These are phyloP conservation scores for Paratrypauchen microcephalus DNA, from an alignment of 2,797 vertebrate genomes.

Conservation along the genomic window DNA sequence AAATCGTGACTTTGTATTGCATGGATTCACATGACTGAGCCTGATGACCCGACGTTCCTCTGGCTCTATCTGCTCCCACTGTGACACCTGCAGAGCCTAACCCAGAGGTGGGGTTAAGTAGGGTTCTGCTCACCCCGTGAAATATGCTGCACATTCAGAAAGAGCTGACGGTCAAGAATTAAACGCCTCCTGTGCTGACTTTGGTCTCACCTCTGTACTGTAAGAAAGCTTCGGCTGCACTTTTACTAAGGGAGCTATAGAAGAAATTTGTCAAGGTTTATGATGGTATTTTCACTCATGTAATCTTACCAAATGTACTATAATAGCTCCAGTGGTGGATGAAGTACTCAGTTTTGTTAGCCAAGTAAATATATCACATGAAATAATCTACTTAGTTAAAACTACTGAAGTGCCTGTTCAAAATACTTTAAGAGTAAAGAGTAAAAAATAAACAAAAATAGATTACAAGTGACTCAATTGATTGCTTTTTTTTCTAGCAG, in stretches of 20 bases:
- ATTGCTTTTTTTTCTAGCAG: too few relatives aligned
- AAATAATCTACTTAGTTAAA: too few relatives aligned
- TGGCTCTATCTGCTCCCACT: not conserved
- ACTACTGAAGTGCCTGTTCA: too few relatives aligned
- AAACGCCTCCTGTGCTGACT: constrained; percentile 11
- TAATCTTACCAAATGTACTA: not conserved
- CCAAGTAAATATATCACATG: too few relatives aligned
- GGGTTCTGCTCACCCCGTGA: not conserved
- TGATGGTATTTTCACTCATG: not conserved
- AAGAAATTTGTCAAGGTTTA: not conserved
- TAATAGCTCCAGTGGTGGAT: too few relatives aligned
- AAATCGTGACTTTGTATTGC: not conserved
- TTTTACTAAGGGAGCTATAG: not conserved
- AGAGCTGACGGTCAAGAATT: constrained; percentile 16
- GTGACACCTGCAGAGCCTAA: not conserved
- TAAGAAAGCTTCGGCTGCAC: not conserved
- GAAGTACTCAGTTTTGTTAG: too few relatives aligned
- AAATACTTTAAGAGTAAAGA: too few relatives aligned
- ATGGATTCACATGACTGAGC: not conserved
- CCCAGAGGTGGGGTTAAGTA: not conserved
- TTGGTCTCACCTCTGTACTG: not conserved
- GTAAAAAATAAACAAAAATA: too few relatives aligned
- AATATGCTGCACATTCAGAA: constrained; percentile 2
- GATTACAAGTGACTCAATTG: too few relatives aligned
- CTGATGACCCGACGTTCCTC: not conserved